phyloP scores from a whole-genome alignment of 2,113 vertebrate genomes.

The Cricetomys ansorgei region DNA sequence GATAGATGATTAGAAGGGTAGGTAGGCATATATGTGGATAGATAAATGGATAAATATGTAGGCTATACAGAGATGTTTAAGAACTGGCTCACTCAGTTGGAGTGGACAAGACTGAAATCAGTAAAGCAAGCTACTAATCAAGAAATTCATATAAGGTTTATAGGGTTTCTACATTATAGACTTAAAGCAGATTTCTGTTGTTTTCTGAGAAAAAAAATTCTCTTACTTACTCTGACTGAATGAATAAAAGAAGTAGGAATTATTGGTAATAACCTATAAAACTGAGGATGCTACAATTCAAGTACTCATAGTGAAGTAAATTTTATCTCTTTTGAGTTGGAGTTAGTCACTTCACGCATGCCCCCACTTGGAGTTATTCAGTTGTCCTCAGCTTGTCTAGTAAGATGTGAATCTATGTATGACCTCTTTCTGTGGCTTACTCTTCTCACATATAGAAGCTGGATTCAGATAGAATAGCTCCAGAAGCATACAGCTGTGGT shows the following conservation, averaged over 20 bases:
- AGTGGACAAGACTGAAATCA: background rate
- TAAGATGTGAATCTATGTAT: background rate
- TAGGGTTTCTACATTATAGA: background rate
- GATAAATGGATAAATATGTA: background rate
- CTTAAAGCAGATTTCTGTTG: background rate
- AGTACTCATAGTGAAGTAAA: background rate
- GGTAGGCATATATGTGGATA: background rate
- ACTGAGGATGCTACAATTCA: background rate
- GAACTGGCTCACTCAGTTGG: background rate
- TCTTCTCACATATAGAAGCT: background rate
- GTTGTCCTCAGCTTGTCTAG: background rate
- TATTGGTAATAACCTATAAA: background rate
- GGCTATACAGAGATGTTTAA: background rate
- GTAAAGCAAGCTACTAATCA: background rate
- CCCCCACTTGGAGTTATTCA: background rate
- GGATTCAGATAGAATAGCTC: background rate
- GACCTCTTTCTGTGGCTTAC: background rate
- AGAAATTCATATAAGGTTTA: background rate
- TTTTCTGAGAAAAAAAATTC: background rate
- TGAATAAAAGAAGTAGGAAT: background rate
- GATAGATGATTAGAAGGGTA: background rate
- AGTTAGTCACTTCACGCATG: background rate
- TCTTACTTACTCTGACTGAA: background rate
- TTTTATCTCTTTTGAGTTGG: background rate
- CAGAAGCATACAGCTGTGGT: background rate